phyloP scores from a whole-genome alignment of 2,888 invertebrate species.

The Girardia tigrina region DNA sequence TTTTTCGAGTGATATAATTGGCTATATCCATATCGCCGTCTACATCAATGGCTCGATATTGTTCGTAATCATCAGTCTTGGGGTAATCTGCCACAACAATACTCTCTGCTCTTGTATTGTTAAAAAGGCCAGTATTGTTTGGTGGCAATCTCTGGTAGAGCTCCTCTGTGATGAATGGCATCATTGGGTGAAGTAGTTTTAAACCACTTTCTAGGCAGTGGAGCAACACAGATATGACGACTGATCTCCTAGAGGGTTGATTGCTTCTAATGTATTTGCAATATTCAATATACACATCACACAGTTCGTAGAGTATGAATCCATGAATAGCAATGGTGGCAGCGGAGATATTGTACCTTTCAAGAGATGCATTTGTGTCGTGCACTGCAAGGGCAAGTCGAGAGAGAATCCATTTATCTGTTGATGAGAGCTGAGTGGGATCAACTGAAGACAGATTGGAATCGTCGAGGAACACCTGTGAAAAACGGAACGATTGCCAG shows the following conservation, averaged over 20 bases:
- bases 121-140: too few relatives aligned
- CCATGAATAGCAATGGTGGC: constrained; percentile 80
- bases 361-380: constrained; percentile 63
- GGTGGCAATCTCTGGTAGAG: constrained; percentile 78
- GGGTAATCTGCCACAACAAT: constrained; percentile 81
- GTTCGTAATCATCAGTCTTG: constrained; percentile 43
- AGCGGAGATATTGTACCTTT: constrained; percentile 68
- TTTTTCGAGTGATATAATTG: neutral
- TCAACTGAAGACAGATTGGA: neutral
- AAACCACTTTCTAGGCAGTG: constrained; percentile 70
- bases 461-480: constrained; percentile 53
- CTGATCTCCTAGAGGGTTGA: constrained; percentile 43
- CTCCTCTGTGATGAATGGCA: constrained; percentile 93
- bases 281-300: constrained; percentile 70
- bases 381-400: constrained; percentile 64
- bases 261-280: constrained; percentile 33
- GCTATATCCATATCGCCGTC: neutral
- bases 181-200: constrained; percentile 76
- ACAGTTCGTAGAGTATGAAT: constrained; percentile 88
- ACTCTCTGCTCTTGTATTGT: constrained; percentile 56
- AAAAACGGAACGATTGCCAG: constrained; percentile 94
- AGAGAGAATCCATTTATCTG: constrained; percentile 88
- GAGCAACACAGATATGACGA: constrained; percentile 61
- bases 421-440: constrained; percentile 46
- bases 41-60: neutral